Evolutionary conservation across 1,140 invertebrate species (phyloP).

Genomic region (Uloborus diversus): DNA sequence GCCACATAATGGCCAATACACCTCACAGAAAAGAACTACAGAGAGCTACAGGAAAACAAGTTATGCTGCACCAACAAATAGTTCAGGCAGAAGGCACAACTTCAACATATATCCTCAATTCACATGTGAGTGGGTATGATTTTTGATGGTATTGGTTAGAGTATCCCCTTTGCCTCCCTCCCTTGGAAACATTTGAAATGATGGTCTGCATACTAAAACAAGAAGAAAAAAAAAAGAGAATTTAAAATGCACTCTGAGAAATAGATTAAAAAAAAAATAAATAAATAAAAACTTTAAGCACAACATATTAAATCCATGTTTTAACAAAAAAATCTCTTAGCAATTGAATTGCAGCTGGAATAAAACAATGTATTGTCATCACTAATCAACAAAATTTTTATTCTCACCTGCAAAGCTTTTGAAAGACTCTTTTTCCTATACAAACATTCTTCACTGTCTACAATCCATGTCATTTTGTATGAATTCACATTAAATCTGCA

Average conservation of each 20-base stretch:
- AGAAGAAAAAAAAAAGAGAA: too few relatives aligned
- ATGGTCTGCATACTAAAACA: too few relatives aligned
- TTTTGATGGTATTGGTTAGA: too few relatives aligned
- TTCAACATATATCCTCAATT: too few relatives aligned
- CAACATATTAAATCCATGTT: neutral
- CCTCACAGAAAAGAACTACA: too few relatives aligned
- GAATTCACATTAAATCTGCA: slow-evolving; percentile 78
- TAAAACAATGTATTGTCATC: neutral
- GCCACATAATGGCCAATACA: too few relatives aligned
- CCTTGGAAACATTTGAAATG: too few relatives aligned
- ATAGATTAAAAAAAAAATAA: neutral
- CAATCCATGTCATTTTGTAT: slow-evolving; percentile 81
- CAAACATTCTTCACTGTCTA: slow-evolving; percentile 81
- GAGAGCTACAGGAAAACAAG: too few relatives aligned
- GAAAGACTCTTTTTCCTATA: slow-evolving; percentile 80
- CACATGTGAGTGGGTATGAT: too few relatives aligned
- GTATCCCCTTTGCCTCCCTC: too few relatives aligned
- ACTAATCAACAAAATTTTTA: slow-evolving; percentile 60
- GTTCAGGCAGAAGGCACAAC: too few relatives aligned
- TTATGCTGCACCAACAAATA: too few relatives aligned
- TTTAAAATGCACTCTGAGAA: neutral
- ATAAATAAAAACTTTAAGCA: neutral
- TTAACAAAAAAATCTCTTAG: neutral
- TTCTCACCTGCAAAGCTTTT: slow-evolving; percentile 80
- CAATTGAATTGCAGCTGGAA: neutral